Evolutionary conservation across 2,888 invertebrate species (phyloP).

Genomic region (Selenia dentaria): DNA sequence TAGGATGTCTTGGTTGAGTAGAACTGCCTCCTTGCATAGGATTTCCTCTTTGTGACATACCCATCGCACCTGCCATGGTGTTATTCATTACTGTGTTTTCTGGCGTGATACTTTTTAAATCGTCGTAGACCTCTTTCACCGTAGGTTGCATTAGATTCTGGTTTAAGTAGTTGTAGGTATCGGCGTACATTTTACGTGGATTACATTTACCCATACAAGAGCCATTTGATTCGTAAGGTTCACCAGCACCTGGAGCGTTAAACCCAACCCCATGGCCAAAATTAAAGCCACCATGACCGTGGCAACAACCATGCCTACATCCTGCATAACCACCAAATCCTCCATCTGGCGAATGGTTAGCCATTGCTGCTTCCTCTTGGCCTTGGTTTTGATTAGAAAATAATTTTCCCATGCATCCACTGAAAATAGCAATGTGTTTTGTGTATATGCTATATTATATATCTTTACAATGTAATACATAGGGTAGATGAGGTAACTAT

Average conservation of each 20-base stretch:
- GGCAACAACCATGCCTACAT: conserved; percentile 46
- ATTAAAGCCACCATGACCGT: conserved; percentile 41
- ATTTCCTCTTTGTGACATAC: conserved; percentile 23
- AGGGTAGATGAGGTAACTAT: neutral
- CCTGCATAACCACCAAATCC: conserved; percentile 34
- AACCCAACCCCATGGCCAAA: conserved; percentile 27
- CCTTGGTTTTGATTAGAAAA: conserved; percentile 51
- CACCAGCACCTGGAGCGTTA: conserved; percentile 38
- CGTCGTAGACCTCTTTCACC: conserved; percentile 70
- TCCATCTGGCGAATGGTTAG: conserved; percentile 39
- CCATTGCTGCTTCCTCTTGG: conserved; percentile 32
- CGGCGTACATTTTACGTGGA: conserved; percentile 62
- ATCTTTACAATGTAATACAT: no score
- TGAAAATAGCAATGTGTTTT: conserved; percentile 43
- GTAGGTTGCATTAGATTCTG: conserved; percentile 71
- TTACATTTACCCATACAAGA: conserved; percentile 59
- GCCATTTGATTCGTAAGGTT: conserved; percentile 25
- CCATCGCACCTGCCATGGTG: conserved; percentile 57
- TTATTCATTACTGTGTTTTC: conserved; percentile 64
- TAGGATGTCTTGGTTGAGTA: conserved; percentile 9
- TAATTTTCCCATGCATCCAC: conserved; percentile 77
- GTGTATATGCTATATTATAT: no score
- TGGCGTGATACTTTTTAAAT: conserved; percentile 63
- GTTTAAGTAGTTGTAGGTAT: conserved; percentile 68
- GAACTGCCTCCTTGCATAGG: conserved; percentile 7